Evolutionary conservation across 2,888 invertebrate genomes (phyloP).

Genomic region (Eustalomyia histrio): DNA sequence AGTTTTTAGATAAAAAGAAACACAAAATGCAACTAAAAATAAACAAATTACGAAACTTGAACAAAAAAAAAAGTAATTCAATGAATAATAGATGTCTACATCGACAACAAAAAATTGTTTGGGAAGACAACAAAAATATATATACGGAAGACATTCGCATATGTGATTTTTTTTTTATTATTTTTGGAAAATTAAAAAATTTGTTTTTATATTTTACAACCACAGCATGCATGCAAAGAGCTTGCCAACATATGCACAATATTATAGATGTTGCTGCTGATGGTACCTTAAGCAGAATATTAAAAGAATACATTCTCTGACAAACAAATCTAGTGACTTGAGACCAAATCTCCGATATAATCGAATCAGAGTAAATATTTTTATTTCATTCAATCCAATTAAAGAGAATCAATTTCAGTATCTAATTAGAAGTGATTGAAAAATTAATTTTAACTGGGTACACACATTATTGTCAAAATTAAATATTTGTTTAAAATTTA

Average conservation of each 20-base stretch:
- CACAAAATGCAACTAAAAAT: conserved; percentile 39
- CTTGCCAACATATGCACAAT: conserved; percentile 42
- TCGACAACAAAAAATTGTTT: conserved; percentile 6
- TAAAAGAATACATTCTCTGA: no score
- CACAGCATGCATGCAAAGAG: conserved; percentile 56
- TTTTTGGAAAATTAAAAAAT: conserved; percentile 27
- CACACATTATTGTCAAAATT: no score
- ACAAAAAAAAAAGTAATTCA: conserved; percentile 26
- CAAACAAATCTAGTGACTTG: no score
- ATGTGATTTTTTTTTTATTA: conserved; percentile 9
- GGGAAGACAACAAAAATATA: conserved; percentile 25
- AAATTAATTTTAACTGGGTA: no score
- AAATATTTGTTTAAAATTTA: no score
- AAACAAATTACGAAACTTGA: conserved; percentile 45
- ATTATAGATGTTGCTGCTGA: background rate
- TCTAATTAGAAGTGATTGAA: no score
- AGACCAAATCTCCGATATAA: no score
- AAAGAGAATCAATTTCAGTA: no score
- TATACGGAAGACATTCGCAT: conserved; percentile 61
- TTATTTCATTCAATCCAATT: no score
- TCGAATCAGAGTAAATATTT: no score
- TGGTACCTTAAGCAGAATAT: background rate
- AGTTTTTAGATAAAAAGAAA: background rate
- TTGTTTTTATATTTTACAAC: conserved; percentile 30
- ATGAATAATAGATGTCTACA: conserved; percentile 37